Evolutionary conservation across 2,888 invertebrate genomes (phyloP), one percentile per base, ranked within the genome.

Genomic region (Scaptomyza tumidula): DNA sequence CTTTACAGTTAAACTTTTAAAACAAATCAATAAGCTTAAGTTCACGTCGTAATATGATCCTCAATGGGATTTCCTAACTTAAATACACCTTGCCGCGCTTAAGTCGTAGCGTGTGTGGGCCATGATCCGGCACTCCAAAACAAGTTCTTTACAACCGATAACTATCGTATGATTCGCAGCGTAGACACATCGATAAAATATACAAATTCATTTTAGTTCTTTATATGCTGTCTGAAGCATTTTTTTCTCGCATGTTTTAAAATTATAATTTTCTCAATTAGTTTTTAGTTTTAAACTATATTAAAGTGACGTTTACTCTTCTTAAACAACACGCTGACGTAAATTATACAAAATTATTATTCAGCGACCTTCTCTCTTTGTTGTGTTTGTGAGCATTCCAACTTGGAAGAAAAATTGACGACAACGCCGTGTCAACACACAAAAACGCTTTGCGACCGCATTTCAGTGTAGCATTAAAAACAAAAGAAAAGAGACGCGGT

Each of bases 381-480:
- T 43, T 50, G 54, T 57, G 35, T 46, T 60, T 35, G 69, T 59
- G 55, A 50, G 54, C 35, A 48, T 50, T 62, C 59, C 24, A 48
- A 29, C 31, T 37, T 50, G 44, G 45, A 29, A 44, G 33, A 33
- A 33, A 44, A 67, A 50, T 35, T 63, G 16, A 41, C 63, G 85
- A 70, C 75, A 81, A 80, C 81, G 81, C 80, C 64, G 84, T 78
- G 64, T 71, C 49, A 56, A 68, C 79, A 68, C 79, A 50, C 70
- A 39, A 14, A 39, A 78, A 83, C 82, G 82, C 85, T 71, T 71
- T 74, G 74, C 78, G 72, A 75, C 65, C 65, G 76, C 78, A 75
- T 75, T 80, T 65, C 45, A 49, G 53, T 58, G 56, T 14, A 68
- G 33, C 39, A 46, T 60, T 53, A 64, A 72, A 71, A 69, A 59